phyloP scores from a whole-genome alignment of 92 coral and sea anemone species.

The Palythoa grandis region DNA sequence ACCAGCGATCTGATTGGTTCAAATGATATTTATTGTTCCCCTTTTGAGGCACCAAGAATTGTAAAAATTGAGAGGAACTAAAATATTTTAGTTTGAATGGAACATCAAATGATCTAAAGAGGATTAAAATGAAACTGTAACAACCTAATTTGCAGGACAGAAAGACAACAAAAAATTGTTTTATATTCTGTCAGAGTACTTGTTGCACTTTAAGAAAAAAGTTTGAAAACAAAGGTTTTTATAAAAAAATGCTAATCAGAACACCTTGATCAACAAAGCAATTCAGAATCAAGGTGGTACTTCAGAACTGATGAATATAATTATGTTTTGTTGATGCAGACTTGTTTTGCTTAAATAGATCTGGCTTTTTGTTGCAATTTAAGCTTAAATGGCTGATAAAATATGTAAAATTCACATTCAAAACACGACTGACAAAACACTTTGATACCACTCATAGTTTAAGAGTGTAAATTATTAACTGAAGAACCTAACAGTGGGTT shows the following conservation, averaged over 20 bases:
- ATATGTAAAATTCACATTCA: not conserved
- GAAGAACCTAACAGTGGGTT: not conserved
- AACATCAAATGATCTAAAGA: not conserved
- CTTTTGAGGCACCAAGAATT: no score
- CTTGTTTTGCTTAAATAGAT: not conserved
- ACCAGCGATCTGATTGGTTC: not conserved
- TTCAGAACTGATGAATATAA: not conserved
- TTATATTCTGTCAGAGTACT: not conserved
- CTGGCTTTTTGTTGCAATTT: not conserved
- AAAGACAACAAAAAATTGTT: not conserved
- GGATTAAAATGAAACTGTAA: not conserved
- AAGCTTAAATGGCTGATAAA: not conserved
- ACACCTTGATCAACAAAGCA: not conserved
- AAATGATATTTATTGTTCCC: not conserved
- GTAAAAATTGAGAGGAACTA: not conserved
- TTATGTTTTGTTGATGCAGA: not conserved
- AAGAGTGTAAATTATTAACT: not conserved
- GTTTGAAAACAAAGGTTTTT: not conserved
- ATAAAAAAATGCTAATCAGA: not conserved
- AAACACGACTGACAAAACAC: no score
- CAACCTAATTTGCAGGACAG: not conserved
- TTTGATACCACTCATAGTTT: not conserved
- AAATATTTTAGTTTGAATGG: not conserved
- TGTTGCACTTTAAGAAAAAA: not conserved
- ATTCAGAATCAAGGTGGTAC: not conserved